Evolutionary conservation across 2,888 invertebrate species (phyloP).

Genomic region (Onchidella celtica): DNA sequence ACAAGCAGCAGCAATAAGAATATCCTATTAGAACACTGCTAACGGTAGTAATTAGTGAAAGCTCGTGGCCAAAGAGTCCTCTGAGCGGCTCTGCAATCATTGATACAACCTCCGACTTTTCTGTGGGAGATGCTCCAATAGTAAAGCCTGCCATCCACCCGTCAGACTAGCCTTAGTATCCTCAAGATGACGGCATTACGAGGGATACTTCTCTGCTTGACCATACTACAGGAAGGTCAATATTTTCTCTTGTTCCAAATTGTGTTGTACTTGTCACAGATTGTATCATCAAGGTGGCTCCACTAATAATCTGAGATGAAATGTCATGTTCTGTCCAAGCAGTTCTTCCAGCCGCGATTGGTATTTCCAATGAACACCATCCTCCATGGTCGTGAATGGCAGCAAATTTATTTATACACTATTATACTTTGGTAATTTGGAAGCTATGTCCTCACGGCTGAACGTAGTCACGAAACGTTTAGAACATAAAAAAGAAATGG

Average conservation of each 20-base stretch:
- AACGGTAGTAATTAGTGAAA: slow-evolving; percentile 2
- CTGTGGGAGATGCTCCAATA: background rate
- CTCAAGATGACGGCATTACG: background rate
- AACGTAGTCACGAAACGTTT: too few species aligned
- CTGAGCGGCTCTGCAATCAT: background rate
- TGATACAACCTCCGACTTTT: slow-evolving; percentile 34
- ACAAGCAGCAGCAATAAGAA: too few species aligned
- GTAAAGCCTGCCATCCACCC: slow-evolving; percentile 16
- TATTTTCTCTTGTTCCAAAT: slow-evolving; percentile 13
- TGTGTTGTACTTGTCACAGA: slow-evolving; percentile 15
- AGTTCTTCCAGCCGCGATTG: too few species aligned
- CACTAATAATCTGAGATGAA: too few species aligned
- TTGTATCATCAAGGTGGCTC: too few species aligned
- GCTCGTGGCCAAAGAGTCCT: background rate
- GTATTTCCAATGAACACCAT: too few species aligned
- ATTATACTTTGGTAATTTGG: too few species aligned
- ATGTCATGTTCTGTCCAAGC: too few species aligned
- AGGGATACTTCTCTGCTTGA: background rate
- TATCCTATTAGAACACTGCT: slow-evolving; percentile 18
- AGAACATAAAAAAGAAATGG: too few species aligned
- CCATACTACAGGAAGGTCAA: background rate
- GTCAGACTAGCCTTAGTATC: background rate
- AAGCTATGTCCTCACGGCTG: too few species aligned
- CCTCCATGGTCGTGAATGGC: too few species aligned
- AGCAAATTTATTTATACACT: too few species aligned